Percentiles rank a stretch among this genome's conserved stretches.
phyloP scores from a whole-genome alignment of 2,797 vertebrate species.

The Rhodeus uyekii region DNA sequence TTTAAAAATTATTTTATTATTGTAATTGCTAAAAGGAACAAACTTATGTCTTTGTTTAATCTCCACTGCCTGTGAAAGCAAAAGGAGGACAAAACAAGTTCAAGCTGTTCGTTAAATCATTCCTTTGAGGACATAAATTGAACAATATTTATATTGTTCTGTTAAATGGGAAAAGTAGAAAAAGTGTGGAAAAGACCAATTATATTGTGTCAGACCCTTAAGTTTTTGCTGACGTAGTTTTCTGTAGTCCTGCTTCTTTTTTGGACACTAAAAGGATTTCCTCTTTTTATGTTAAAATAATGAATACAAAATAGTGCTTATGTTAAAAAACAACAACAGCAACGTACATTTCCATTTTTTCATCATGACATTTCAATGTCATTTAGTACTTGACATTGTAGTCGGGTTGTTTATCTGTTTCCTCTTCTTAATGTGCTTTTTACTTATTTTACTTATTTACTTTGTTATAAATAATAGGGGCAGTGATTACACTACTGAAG shows the following conservation, averaged over 20 bases:
- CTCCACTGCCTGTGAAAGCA: not conserved
- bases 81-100: slow-evolving; percentile 15
- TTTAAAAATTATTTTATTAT: not conserved
- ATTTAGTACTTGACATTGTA: not conserved
- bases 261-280: not conserved
- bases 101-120: not conserved
- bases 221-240: not conserved
- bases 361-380: not conserved
- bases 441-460: not conserved
- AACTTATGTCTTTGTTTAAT: slow-evolving; percentile 25
- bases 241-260: not conserved
- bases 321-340: no score
- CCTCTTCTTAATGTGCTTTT: not conserved
- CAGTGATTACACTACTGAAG: not conserved
- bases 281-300: not conserved
- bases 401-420: not conserved
- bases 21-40: slow-evolving; percentile 21
- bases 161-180: not conserved
- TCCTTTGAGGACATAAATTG: not conserved
- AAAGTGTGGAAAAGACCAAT: not conserved
- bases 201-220: not conserved
- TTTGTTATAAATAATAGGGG: not conserved
- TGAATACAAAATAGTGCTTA: not conserved
- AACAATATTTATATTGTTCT: not conserved
- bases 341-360: not conserved